Conservation (phyloP, 2,888 invertebrate species). For the Meteorus colon region DNA sequence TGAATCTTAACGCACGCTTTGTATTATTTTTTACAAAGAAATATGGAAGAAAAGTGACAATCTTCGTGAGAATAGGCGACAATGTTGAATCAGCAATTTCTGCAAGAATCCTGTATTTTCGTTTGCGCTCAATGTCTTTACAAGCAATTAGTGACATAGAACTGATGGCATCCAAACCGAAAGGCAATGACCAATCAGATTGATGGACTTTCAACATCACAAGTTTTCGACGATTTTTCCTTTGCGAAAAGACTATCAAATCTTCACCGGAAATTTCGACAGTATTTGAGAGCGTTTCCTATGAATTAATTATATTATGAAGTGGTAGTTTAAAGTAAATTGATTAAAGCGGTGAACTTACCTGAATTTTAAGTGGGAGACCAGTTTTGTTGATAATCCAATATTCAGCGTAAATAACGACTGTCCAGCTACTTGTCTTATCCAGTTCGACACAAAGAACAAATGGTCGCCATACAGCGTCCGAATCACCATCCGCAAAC, state of each 20-base stretch:
- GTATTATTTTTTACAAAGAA: conserved; percentile 86
- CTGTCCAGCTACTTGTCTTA: conserved; percentile 78
- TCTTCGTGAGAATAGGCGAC: conserved; percentile 84
- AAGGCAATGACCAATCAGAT: conserved; percentile 80
- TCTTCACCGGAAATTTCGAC: conserved; percentile 78
- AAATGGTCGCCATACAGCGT: conserved; percentile 78
- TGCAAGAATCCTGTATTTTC: conserved; percentile 83
- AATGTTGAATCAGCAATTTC: conserved; percentile 82
- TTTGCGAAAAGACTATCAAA: conserved; percentile 81
- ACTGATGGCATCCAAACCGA: conserved; percentile 81
- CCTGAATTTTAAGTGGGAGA: conserved; percentile 86
- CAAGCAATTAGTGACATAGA: conserved; percentile 85
- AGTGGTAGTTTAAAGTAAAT: conserved; percentile 14
- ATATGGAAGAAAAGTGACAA: conserved; percentile 86
- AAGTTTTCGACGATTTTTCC: conserved; percentile 75
- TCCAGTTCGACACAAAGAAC: conserved; percentile 81
- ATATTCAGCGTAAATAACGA: conserved; percentile 85
- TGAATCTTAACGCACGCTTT: conserved; percentile 78
- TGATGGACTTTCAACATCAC: conserved; percentile 77
- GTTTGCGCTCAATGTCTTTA: conserved; percentile 81
- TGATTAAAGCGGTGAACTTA: conserved; percentile 65
- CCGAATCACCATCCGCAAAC: conserved; percentile 80
- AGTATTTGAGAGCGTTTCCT: conserved; percentile 80
- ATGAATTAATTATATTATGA: conserved; percentile 43
- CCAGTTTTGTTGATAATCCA: conserved; percentile 94